Evolutionary conservation across 2,113 vertebrate species (phyloP), one percentile per base, ranked within the genome.

Genomic region (Otus sunia): DNA sequence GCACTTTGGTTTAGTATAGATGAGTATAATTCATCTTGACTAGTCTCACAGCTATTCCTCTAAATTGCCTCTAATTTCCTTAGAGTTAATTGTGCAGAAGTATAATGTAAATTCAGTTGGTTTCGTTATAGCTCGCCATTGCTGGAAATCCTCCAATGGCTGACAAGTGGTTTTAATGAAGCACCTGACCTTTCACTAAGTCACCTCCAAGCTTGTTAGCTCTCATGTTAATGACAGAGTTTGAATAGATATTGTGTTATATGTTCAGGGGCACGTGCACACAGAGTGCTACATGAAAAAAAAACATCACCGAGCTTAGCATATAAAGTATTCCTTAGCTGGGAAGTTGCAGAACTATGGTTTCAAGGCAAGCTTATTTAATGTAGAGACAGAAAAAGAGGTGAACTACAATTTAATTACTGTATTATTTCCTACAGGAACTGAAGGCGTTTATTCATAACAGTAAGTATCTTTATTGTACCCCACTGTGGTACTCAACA

Each of bases 171-270:
- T 47, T 85, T 94, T 93, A 97, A 95, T 80, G 85, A 94, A 96
- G 78, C 75, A 80, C 47, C 88, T 94, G 94, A 96, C 88, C 93
- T 96, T 96, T 96, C 75, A 71, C 82, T 83, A 67, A 94, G 86
- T 63, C 82, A 93, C 83, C 78, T 86, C 63, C 88, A 84, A 53
- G 49, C 74, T 97, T 82, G 77, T 93, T 95, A 95, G 39, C 26
- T 59, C 67, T 79, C 84, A 8, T 75, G 74, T 27, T 94, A 85
- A 94, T 69, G 93, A 45, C 37, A 34, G 63, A 63, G 62, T 53
- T 82, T 68, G 66, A 64, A 60, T 3, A 79, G 63, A 45, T 26
- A 11, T 0, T 36, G 30, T 58, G 64, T n/a, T 74, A n/a, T 25
- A 9, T 41, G 68, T 87, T 41, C 37, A 11, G 83, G 30, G 68